These are phyloP conservation scores for Diuraphis noxia DNA, from an alignment of 1,140 invertebrate genomes.

Conservation along the genomic window DNA sequence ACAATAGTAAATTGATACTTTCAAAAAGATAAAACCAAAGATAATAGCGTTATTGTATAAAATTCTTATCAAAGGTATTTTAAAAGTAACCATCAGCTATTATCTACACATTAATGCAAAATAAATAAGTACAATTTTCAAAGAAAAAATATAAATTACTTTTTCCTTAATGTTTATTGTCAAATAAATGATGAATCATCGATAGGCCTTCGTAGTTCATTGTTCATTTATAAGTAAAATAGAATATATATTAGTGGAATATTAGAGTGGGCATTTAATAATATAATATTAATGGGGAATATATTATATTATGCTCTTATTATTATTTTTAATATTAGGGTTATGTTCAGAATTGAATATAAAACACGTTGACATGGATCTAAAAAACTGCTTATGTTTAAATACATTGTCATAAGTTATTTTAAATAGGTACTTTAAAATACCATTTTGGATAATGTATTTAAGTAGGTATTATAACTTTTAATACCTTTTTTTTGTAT, in stretches of 20 bases:
- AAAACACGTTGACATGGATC: no score
- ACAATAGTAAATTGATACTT: constrained; percentile 5
- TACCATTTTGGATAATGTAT: not conserved
- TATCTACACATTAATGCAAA: not conserved
- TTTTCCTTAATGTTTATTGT: not conserved
- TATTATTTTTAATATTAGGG: not conserved
- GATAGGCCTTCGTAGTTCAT: not conserved
- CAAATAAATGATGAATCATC: not conserved
- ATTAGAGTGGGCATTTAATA: not conserved
- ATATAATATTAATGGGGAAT: no score
- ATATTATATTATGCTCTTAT: no score
- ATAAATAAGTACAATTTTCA: not conserved
- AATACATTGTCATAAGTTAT: not conserved
- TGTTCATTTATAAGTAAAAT: not conserved
- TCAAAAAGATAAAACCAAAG: not conserved
- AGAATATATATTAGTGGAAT: not conserved
- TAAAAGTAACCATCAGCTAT: no score
- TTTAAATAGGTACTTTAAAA: no score
- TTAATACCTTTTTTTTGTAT: no score
- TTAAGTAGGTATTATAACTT: not conserved
- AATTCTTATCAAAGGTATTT: not conserved
- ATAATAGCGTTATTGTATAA: not conserved
- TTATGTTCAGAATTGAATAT: not conserved
- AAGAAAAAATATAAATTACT: not conserved
- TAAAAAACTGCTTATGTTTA: not conserved